Percentiles rank a stretch among this genome's conserved stretches.
Evolutionary conservation across 2,797 vertebrate species (phyloP).

Genomic region (Manis javanica): DNA sequence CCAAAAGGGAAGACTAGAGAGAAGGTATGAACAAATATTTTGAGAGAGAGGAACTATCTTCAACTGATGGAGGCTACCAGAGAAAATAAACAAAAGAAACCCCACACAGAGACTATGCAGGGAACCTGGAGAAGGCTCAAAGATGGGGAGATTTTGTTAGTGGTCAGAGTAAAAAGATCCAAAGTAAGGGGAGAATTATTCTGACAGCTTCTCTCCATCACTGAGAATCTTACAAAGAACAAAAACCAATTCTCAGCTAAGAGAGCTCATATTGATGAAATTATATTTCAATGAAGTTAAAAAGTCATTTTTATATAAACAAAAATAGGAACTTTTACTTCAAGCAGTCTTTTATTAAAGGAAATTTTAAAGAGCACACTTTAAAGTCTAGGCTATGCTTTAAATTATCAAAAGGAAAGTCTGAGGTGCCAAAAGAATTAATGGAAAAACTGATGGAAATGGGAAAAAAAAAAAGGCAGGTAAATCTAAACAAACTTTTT

Average conservation of each 20-base stretch:
- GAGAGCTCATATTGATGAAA: accelerated
- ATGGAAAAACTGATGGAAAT: not conserved
- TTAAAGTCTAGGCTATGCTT: not conserved
- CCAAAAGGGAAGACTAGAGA: not conserved
- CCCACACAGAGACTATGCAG: accelerated
- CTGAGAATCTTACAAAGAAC: not conserved
- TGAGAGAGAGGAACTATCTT: not conserved
- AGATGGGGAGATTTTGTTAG: accelerated
- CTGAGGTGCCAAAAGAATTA: not conserved
- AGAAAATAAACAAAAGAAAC: not conserved
- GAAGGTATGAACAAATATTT: not conserved
- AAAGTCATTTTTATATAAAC: not conserved
- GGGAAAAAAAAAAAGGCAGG: not conserved
- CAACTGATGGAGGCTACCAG: not conserved
- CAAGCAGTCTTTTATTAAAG: not conserved
- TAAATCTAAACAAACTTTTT: not conserved
- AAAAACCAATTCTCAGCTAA: not conserved
- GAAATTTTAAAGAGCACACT: not conserved
- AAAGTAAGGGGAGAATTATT: not conserved
- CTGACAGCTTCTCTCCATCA: not conserved
- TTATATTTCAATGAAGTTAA: not conserved
- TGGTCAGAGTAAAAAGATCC: not conserved
- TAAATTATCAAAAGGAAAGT: not conserved
- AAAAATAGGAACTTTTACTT: not conserved
- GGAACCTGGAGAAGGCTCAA: not conserved